Conservation (phyloP, 2,113 vertebrate species). For the Collichthys lucidus region DNA sequence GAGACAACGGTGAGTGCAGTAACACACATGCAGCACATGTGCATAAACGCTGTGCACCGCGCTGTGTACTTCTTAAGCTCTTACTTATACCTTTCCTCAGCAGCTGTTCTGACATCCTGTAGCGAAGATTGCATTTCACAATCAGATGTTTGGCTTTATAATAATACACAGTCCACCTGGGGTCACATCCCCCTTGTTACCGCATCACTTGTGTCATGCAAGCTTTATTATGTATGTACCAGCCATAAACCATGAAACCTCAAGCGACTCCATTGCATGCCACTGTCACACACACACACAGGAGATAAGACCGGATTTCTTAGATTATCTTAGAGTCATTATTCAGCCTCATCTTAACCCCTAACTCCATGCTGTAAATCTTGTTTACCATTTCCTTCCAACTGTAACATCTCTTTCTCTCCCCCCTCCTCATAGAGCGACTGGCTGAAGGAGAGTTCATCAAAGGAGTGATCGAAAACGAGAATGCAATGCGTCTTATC, state of each 20-base stretch:
- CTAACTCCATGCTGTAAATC: not conserved
- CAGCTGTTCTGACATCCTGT: slow-evolving; percentile 59
- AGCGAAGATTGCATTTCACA: slow-evolving; percentile 59
- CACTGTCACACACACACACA: slow-evolving; percentile 9
- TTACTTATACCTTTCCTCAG: slow-evolving; percentile 50
- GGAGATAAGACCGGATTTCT: slow-evolving; percentile 49
- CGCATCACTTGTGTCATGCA: slow-evolving; percentile 48
- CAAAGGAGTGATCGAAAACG: slow-evolving; percentile 86
- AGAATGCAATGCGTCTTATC: slow-evolving; percentile 87
- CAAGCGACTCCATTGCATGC: slow-evolving; percentile 45
- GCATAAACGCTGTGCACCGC: not conserved
- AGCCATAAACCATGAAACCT: slow-evolving; percentile 23
- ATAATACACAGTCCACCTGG: slow-evolving; percentile 64
- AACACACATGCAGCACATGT: not conserved
- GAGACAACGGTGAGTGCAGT: slow-evolving; percentile 84
- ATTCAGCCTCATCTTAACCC: slow-evolving; percentile 7
- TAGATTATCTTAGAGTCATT: slow-evolving; percentile 27
- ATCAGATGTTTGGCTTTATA: slow-evolving; percentile 61
- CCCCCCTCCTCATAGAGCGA: slow-evolving; percentile 74
- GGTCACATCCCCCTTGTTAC: slow-evolving; percentile 19
- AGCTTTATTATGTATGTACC: slow-evolving; percentile 38
- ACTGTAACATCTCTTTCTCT: not conserved
- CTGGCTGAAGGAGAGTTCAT: slow-evolving; percentile 89
- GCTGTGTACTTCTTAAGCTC: slow-evolving; percentile 14
- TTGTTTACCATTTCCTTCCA: not conserved